Base-by-base conservation (phyloP, 2,888 invertebrate genomes). In the Drosophila nigricruria region DNA sequence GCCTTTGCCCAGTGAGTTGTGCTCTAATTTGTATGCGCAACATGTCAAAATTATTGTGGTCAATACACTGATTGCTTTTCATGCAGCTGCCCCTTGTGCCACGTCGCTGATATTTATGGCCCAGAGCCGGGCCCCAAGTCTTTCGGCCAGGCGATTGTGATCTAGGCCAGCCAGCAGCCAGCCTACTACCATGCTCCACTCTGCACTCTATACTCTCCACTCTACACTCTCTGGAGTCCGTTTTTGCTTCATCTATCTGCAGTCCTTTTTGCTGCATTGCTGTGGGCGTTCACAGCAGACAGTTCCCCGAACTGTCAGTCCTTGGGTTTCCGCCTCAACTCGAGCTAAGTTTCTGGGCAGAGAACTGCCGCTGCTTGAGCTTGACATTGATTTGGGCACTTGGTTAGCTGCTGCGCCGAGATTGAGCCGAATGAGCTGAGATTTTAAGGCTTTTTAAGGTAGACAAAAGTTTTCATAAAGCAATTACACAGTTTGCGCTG, bases 11-110 rank as follows among this genome's bases (percentile, higher is more conserved):
- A 1, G 4, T 38, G 10, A n/a, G 20, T 38, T 30, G 36, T 30
- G 66, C 68, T 77, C 89, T 87, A 90, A 87, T 87, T 87, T 87
- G 89, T 90, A 87, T 87, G 87, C 87, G 89, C 88, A 87, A 77
- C 87, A 90, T 87, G 87, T 90, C 89, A 87, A 90, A 90, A 87
- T 89, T 88, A 83, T 87, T 90, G 90, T 87, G 87, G 87, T 90
- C 87, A 87, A 87, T 87, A 90, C 87, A 81, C 89, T 89, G 87
- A 90, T 87, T 87, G 87, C 88, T 89, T 90, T 88, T 87, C 85
- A 84, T 90, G 90, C 81, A 78, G 74, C 60, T 30, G 47, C 60
- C 49, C 43, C 53, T 56, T n/a, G 14, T 20, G 18, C 42, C 27
- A 14, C 42, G 16, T 30, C 27, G 34, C 20, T 20, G 76, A 76